Base-by-base conservation (phyloP, 2,113 vertebrate species). In the Dasyurus viverrinus region DNA sequence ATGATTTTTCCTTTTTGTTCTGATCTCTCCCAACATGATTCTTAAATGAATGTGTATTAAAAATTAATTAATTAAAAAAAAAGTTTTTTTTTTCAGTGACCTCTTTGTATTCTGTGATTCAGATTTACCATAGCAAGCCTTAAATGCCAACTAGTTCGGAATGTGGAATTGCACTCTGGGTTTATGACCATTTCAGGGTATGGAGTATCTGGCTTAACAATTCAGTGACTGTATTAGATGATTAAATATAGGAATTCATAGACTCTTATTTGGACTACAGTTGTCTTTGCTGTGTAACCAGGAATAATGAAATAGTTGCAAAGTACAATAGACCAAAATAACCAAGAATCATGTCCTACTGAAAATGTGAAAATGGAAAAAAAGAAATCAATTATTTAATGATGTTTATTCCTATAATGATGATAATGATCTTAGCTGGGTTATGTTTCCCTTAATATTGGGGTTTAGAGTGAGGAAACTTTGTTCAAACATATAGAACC, bases 381-480 rank as follows among this genome's bases (percentile, higher is more conserved):
- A 24, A 48, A 90, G 36, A 84, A 26, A 0, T 47, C 89, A n/a
- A 57, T 60, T 12, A 52, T 93, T 96, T 92, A 76, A 54, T 14
- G 91, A 90, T 89, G 96, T 26, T 84, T 60, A 1, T 36, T 16
- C 53, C 91, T 25, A 8, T 54, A 90, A 96, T 53, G 46, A 95
- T 94, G 52, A 36, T 50, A 48, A 94, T 92, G 6, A 48, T 95
- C n/a, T 94, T 94, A 93, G 52, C 93, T 42, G 16, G 68, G 2
- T 84, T 42, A 76, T 76, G 36, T 42, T 42, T 42, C 19, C n/a
- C 68, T 23, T 42, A 76, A 76, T 84, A 84, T 42, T 84, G 36
- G 19, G n/a, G 5, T n/a, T 42, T n/a, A 19, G 19, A 42, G 16
- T 84, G 6, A 19, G n/a, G 68, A 84, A 76, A 23, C n/a, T 84